phyloP scores from a whole-genome alignment of 37 sponge, comb jelly and placozoan genomes.

The Corticium candelabrum region DNA sequence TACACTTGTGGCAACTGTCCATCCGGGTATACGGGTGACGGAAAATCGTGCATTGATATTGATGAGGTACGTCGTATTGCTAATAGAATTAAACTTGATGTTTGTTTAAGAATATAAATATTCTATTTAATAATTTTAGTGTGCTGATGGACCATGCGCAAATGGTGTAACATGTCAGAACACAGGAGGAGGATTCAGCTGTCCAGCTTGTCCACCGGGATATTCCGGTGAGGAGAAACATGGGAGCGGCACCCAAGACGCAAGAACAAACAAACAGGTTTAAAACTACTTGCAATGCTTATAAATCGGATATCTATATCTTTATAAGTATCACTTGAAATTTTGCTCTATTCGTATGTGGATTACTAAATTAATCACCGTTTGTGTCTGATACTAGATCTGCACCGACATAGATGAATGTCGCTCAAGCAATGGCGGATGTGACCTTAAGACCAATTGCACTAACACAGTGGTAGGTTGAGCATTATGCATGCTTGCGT shows the following conservation, averaged over 20 bases:
- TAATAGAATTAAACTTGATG: no score
- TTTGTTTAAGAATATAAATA: no score
- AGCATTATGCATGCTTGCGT: no score
- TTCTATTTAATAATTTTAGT: no score
- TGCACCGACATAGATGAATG: conserved; percentile 84
- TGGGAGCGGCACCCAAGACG: conserved; percentile 38
- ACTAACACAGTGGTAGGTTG: conserved; percentile 42
- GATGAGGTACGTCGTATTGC: conserved; percentile 73
- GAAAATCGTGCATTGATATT: conserved; percentile 31
- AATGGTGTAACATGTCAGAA: conserved; percentile 48
- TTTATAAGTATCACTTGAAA: no score
- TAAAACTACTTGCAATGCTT: no score
- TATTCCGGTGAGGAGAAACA: conserved; percentile 35
- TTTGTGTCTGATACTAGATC: no score
- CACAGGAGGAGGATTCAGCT: conserved; percentile 44
- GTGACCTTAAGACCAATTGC: conserved; percentile 52
- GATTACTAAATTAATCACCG: no score
- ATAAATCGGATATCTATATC: no score
- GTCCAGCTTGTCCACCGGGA: conserved; percentile 77
- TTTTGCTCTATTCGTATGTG: no score
- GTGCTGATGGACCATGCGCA: no score
- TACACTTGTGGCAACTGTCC: conserved; percentile 82
- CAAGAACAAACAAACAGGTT: conserved; percentile 37
- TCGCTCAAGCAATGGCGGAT: conserved; percentile 27
- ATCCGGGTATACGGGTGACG: conserved; percentile 59